phyloP scores from a whole-genome alignment of 2,113 vertebrate species.

The Desmodus rotundus region DNA sequence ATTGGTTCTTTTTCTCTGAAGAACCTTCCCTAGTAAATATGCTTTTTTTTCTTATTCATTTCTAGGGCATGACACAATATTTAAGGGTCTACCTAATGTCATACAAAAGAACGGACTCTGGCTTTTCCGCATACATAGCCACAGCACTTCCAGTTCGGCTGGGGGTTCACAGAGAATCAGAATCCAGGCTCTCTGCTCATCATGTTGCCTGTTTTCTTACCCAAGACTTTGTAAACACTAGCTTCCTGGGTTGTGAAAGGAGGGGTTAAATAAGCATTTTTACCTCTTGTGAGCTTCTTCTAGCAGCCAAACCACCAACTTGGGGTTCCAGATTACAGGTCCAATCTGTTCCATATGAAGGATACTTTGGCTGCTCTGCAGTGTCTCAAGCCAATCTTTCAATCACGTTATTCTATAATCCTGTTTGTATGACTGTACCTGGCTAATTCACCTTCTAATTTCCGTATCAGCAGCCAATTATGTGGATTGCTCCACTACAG shows the following conservation, averaged over 20 bases:
- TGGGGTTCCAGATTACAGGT: slow-evolving; percentile 1
- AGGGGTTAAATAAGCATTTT: slow-evolving; percentile 24
- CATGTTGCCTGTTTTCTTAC: background rate
- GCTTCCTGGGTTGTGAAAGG: background rate
- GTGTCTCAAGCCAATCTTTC: slow-evolving; percentile 49
- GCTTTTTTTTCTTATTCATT: background rate
- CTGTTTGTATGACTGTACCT: slow-evolving; percentile 44
- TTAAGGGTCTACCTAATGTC: background rate
- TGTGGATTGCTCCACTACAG: background rate
- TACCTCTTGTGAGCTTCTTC: slow-evolving; percentile 26
- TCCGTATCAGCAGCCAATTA: slow-evolving; percentile 58
- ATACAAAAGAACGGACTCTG: background rate
- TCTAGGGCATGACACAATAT: background rate
- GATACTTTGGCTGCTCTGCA: background rate
- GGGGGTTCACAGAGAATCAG: background rate
- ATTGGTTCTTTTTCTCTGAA: background rate
- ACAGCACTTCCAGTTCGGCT: background rate
- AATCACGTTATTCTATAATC: slow-evolving; percentile 49
- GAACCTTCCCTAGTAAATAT: background rate
- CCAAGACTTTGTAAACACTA: background rate
- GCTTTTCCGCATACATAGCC: background rate
- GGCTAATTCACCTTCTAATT: slow-evolving; percentile 57
- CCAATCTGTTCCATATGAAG: slow-evolving; percentile 24
- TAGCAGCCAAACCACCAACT: slow-evolving; percentile 37
- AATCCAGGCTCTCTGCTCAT: background rate